Base-by-base conservation (phyloP, 2,888 invertebrate species). In the Chelonus formosanus region DNA sequence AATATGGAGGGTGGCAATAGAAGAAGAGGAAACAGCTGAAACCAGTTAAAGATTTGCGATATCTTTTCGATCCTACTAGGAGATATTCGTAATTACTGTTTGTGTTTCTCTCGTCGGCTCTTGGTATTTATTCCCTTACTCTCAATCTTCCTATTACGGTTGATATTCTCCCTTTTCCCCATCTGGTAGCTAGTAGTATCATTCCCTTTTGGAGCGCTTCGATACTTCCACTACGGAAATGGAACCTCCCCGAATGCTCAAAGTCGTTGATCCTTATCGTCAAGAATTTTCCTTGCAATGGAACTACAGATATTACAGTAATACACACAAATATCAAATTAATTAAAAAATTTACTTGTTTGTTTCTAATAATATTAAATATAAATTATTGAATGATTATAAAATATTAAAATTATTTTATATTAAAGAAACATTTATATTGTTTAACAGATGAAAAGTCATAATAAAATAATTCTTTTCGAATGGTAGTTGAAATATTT, bases 51-150 rank as follows among this genome's bases (percentile, higher is more conserved):
- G 82, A 84, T 84, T 80, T 80, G 81, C 83, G 78, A 83, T 83
- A 83, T 83, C 83, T 83, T 83, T 84, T 82, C 83, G 84, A 84
- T 82, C 80, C 79, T 70, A 70, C 75, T 77, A 76, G 52, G 75
- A 84, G 83, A 83, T 84, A 84, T 82, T 82, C 81, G 83, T 84
- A 84, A 84, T 84, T 84, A 83, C 84, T 83, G 83, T 84, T 84
- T 84, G 83, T 84, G 80, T 84, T 84, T 82, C 84, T 83, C 81
- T 76, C 79, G 76, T 77, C 76, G 76, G 68, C 75, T 74, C 66
- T 67, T 71, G 72, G 77, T 79, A 81, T 81, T 81, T 80, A 78
- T 79, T 77, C 76, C 75, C 68, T 64, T 66, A 59, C 62, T 62
- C 68, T 68, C 67, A 67, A 67, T 68, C 67, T 68, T 63, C 63